Evolutionary conservation across 2,888 invertebrate species (phyloP).

Genomic region (Rapana venosa): DNA sequence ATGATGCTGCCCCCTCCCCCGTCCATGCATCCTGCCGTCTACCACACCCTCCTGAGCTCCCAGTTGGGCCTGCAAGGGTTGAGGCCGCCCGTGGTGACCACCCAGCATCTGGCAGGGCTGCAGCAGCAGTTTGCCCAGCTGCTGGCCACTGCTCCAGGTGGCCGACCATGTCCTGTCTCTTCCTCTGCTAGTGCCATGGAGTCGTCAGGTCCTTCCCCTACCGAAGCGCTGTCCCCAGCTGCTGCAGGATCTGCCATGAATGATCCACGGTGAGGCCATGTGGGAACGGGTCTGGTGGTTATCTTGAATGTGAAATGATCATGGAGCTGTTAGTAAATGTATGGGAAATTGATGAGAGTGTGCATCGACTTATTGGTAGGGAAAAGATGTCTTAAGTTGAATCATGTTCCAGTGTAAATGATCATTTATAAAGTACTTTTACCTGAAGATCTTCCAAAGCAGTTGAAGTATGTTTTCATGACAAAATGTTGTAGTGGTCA

Average conservation of each 20-base stretch:
- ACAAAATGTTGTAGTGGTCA: too few species aligned
- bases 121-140: constrained; percentile 49
- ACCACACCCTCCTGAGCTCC: constrained; percentile 48
- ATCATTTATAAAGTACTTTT: too few species aligned
- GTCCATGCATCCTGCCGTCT: constrained; percentile 39
- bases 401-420: too few species aligned
- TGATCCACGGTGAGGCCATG: neutral
- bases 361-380: too few species aligned
- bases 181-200: neutral
- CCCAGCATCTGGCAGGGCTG: constrained; percentile 43
- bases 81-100: constrained; percentile 27
- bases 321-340: too few species aligned
- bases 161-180: neutral
- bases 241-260: neutral
- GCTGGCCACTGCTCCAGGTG: constrained; percentile 31
- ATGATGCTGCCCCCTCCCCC: constrained; percentile 31
- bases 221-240: neutral
- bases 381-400: too few species aligned
- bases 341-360: too few species aligned
- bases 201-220: neutral
- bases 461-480: too few species aligned
- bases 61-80: constrained; percentile 47
- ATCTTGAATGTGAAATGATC: too few species aligned
- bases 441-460: too few species aligned
- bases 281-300: too few species aligned